These are phyloP conservation scores for Ammodytes marinus DNA, from an alignment of 2,113 vertebrate species.

Conservation along the genomic window DNA sequence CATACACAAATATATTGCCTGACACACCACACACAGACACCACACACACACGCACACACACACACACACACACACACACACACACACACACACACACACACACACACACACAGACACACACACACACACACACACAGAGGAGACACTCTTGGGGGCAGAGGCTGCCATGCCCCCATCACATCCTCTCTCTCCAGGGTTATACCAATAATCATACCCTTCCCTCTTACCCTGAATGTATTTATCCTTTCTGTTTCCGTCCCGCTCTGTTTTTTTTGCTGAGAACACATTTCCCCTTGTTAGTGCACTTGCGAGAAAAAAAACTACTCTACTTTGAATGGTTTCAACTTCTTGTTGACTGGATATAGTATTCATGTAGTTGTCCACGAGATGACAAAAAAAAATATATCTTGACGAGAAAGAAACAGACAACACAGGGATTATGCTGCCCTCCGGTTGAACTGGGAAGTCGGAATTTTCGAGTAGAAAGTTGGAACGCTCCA, in stretches of 20 bases:
- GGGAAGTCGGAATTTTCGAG: too few species aligned
- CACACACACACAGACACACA: slow-evolving; percentile 28
- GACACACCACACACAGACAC: slow-evolving; percentile 25
- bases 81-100: slow-evolving; percentile 17
- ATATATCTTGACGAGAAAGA: background rate
- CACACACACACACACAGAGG: slow-evolving; percentile 31
- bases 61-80: slow-evolving; percentile 12
- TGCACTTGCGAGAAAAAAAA: slow-evolving; percentile 59
- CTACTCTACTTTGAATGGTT: slow-evolving; percentile 47
- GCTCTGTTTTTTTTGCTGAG: slow-evolving; percentile 56
- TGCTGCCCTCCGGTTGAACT: too few species aligned
- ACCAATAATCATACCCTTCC: slow-evolving; percentile 65
- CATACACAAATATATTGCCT: background rate
- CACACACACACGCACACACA: slow-evolving; percentile 30
- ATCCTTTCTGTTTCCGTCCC: slow-evolving; percentile 48
- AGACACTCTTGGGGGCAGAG: slow-evolving; percentile 72
- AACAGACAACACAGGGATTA: background rate
- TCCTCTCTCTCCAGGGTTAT: slow-evolving; percentile 55
- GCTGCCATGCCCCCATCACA: slow-evolving; percentile 68
- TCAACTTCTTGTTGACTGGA: slow-evolving; percentile 41
- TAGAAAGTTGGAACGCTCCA: too few species aligned
- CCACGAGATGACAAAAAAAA: background rate
- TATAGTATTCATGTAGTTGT: slow-evolving; percentile 29
- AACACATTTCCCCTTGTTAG: slow-evolving; percentile 72
- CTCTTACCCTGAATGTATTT: slow-evolving; percentile 57